Evolutionary conservation across 1,140 invertebrate genomes (phyloP), one percentile per base, ranked within the genome.

Genomic region (Chymomyza costata): DNA sequence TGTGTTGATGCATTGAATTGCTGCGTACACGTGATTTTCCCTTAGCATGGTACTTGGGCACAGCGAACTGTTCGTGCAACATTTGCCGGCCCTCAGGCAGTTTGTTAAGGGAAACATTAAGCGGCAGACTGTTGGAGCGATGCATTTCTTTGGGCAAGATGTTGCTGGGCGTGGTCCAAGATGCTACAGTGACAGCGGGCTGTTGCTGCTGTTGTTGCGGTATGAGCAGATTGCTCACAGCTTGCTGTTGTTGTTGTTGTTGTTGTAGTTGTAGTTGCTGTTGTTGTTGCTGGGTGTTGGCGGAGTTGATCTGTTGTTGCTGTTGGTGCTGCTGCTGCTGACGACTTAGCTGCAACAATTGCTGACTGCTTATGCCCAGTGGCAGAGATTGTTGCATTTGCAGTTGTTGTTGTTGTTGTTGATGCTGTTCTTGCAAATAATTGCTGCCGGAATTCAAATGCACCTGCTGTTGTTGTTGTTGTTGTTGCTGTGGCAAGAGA

Each of bases 101-200:
- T 43, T 86, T 84, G 38, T 70, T 68, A 0, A 86, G 41, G 10
- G 84, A 65, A 1, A 88, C 86, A 51, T 88, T 89, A n/a, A 89
- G 68, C 2, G 89, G 89, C 56, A 90, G 55, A 68, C 88, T 89
- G 64, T 89, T 89, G 37, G 89, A 89, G 10, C 89, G 86, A 76
- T 86, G 89, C 70, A 88, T 89, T 58, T 90, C 89, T 34, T 86
- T 85, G 18, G 76, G 78, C 53, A 84, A 64, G 35, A 64, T 46
- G 43, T 57, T 78, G 45, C 55, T 82, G 35, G 73, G 73, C 5
- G 67, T 58, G 7, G 70, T 59, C 73, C 73, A 78, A n/a, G 70
- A 58, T 44, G 67, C 55, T 8, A 66, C 61, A 31, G 62, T 78
- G 1, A 71, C 65, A 17, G 5, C 62, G 10, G 46, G 69, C 10